Percentiles rank a stretch among this genome's conserved stretches.
Conservation (phyloP, 1,140 invertebrate species). For the Zaprionus capensis region DNA sequence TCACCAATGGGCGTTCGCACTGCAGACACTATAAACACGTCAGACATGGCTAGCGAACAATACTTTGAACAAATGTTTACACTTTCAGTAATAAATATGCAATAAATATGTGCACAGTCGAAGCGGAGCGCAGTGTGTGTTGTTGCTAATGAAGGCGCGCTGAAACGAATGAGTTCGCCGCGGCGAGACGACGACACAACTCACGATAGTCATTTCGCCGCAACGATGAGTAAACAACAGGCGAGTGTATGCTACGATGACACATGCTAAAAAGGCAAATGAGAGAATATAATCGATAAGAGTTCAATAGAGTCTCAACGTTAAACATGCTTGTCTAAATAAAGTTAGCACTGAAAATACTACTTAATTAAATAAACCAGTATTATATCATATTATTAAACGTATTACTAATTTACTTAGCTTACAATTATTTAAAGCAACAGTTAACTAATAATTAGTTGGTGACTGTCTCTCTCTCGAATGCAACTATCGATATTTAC, state of each 20-base stretch:
- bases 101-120: conserved; percentile 11
- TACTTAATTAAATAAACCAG: too few relatives aligned
- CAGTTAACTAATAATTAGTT: background rate
- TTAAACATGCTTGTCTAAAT: too few relatives aligned
- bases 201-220: conserved; percentile 31
- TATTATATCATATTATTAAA: too few relatives aligned
- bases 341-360: too few relatives aligned
- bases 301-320: background rate
- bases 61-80: conserved; percentile 26
- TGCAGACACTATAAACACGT: conserved; percentile 84
- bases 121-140: background rate
- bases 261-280: background rate
- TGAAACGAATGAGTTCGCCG: conserved; percentile 37
- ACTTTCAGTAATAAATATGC: conserved; percentile 22
- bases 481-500: conserved; percentile 11
- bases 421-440: background rate
- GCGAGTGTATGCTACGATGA: background rate
- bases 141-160: conserved; percentile 14
- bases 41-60: conserved; percentile 48
- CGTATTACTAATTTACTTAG: background rate
- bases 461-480: background rate
- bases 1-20: conserved; percentile 84
- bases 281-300: background rate
- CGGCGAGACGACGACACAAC: background rate
- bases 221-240: conserved; percentile 4